Percentiles rank a stretch among this genome's conserved stretches.
phyloP scores from a whole-genome alignment of 2,888 invertebrate species.

The Deilephila porcellus region DNA sequence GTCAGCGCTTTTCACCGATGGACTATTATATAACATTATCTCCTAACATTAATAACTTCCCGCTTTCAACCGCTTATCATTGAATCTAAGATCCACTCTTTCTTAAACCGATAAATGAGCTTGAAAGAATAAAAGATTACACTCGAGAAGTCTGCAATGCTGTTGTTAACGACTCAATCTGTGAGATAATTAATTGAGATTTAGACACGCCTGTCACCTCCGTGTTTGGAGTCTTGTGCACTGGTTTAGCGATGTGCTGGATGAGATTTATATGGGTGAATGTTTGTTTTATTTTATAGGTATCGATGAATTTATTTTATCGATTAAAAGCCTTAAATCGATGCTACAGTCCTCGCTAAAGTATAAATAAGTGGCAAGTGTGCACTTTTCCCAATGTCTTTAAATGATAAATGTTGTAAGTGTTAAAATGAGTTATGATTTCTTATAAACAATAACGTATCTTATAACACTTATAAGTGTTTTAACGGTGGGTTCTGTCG shows the following conservation, averaged over 20 bases:
- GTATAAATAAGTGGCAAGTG: too few relatives aligned
- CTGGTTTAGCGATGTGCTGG: background rate
- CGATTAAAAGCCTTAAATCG: too few relatives aligned
- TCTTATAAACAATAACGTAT: too few relatives aligned
- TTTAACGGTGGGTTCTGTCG: too few relatives aligned
- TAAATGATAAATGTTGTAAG: too few relatives aligned
- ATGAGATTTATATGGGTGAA: background rate
- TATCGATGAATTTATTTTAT: too few relatives aligned
- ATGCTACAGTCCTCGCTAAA: too few relatives aligned
- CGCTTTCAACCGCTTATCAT: background rate
- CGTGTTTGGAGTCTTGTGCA: background rate
- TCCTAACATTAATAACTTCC: background rate
- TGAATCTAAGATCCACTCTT: background rate
- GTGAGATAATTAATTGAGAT: slow-evolving; percentile 12
- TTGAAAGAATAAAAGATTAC: slow-evolving; percentile 3
- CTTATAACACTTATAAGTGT: too few relatives aligned
- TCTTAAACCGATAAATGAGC: background rate
- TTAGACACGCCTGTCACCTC: background rate
- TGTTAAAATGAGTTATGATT: too few relatives aligned
- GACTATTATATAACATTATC: background rate
- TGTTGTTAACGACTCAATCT: slow-evolving; percentile 1
- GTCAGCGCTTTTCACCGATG: too few relatives aligned
- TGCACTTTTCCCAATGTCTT: too few relatives aligned
- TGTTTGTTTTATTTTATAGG: background rate
- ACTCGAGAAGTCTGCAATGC: background rate